Percentiles rank a stretch among this genome's conserved stretches.
phyloP scores from a whole-genome alignment of 2,888 invertebrate species.

The Phymatocera aterrima region DNA sequence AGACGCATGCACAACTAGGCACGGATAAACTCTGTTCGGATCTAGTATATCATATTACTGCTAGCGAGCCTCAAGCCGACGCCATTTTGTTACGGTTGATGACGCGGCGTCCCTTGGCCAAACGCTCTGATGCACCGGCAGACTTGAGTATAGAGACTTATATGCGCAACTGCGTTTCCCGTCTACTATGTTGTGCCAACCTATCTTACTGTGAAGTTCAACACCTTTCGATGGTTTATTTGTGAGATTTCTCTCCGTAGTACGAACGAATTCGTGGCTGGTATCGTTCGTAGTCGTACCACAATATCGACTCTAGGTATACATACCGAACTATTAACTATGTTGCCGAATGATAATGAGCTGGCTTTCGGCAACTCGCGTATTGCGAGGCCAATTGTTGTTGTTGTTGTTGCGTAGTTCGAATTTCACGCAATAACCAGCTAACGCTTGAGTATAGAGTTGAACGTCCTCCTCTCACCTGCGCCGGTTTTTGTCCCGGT shows the following conservation, averaged over 20 bases:
- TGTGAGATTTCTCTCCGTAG: too few species aligned
- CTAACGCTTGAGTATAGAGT: slow-evolving; percentile 44
- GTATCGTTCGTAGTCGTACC: too few species aligned
- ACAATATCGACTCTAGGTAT: too few species aligned
- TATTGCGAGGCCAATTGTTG: slow-evolving; percentile 7
- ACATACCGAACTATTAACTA: too few species aligned
- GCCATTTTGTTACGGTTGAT: not conserved
- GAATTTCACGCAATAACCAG: slow-evolving; percentile 44
- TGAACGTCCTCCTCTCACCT: slow-evolving; percentile 49
- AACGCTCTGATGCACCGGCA: not conserved
- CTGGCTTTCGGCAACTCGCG: too few species aligned
- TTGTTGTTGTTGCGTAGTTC: slow-evolving; percentile 41
- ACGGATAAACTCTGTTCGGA: not conserved
- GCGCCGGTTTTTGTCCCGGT: slow-evolving; percentile 49
- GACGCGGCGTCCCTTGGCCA: not conserved
- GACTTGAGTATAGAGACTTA: not conserved
- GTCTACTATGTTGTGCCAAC: too few species aligned
- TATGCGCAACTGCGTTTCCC: too few species aligned
- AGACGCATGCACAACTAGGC: too few species aligned
- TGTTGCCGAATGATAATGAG: too few species aligned
- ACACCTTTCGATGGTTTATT: too few species aligned
- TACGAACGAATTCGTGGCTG: too few species aligned
- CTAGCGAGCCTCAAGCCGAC: not conserved
- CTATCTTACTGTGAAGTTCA: too few species aligned
- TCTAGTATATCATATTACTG: not conserved